Evolutionary conservation across 1,140 invertebrate genomes (phyloP).

Genomic region (Hormaphis cornu): DNA sequence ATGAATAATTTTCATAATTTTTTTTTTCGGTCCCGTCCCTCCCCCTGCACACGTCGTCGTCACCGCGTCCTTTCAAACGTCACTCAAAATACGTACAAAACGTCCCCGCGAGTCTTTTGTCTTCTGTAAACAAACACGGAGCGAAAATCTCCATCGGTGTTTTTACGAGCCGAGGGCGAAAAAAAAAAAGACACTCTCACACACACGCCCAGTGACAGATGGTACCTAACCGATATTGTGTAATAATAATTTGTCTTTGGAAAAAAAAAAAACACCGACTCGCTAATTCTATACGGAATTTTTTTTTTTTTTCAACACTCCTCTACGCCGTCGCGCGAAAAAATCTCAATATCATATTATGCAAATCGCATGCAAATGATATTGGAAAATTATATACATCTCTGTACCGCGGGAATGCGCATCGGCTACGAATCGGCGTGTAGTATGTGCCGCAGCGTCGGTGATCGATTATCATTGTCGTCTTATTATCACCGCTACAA

Average conservation of each 20-base stretch:
- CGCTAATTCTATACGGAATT: slow-evolving; percentile 20
- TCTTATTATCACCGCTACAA: no score
- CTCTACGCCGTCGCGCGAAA: background rate
- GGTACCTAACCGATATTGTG: slow-evolving; percentile 21
- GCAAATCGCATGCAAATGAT: slow-evolving; percentile 22
- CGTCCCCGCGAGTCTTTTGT: slow-evolving; percentile 20
- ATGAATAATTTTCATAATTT: slow-evolving; percentile 25
- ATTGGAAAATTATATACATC: no score
- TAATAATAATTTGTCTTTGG: slow-evolving; percentile 29
- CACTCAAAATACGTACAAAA: slow-evolving; percentile 15
- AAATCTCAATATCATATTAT: slow-evolving; percentile 9
- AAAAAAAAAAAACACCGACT: slow-evolving; percentile 19
- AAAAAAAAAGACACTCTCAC: slow-evolving; percentile 11
- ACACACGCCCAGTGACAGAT: slow-evolving; percentile 23
- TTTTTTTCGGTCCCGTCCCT: background rate
- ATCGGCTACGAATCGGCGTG: background rate
- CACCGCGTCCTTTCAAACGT: slow-evolving; percentile 24
- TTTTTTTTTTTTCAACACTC: background rate
- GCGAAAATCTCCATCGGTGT: no score
- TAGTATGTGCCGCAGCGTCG: no score
- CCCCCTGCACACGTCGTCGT: background rate
- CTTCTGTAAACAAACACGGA: slow-evolving; percentile 6
- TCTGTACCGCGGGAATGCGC: slow-evolving; percentile 14
- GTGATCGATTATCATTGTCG: slow-evolving; percentile 28
- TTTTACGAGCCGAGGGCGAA: slow-evolving; percentile 16